Evolutionary conservation across 2,797 vertebrate genomes (phyloP), one percentile per base, ranked within the genome.

Genomic region (Hylomyscus alleni): DNA sequence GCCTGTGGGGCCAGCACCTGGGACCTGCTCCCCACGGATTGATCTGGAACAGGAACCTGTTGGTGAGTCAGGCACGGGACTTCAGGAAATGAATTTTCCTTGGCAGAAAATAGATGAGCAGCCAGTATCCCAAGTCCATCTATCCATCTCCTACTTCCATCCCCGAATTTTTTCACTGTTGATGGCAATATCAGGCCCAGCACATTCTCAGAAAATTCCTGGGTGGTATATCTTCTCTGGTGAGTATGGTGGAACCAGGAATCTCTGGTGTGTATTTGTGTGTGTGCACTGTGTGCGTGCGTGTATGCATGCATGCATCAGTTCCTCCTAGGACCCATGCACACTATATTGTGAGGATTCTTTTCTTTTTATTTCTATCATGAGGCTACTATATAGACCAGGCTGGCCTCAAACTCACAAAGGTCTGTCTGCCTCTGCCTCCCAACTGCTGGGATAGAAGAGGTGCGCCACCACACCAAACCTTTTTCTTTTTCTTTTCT

Each of bases 1-100:
- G 89, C 75, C 85, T 15, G 0, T 9, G 6, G 5, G 31, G 58
- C 91, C 91, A 95, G 75, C 95, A 96, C 50, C 89, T 78, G 47
- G 87, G n/a, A 1, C 65, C 80, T 67, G 85, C 40, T 34, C 54
- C n/a, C 22, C 0, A 26, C 15, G 83, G 50, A 1, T 17, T 60
- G 3, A 34, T 58, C 47, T 17, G 47, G 15, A 62, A 20, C 0
- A 7, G 91, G 40, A 62, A 69, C 80, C 96, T 94, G 80, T 19
- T 40, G 67, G 78, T 0, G 0, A 56, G 86, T 82, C 0, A 2
- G 84, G 29, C 1, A 9, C 60, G 76, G 19, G 50, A 52, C 22
- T 62, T 76, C 20, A 84, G 89, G 1, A 37, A 26, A 20, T 56
- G 54, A 31, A 60, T 50, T 84, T 11, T 37, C 15, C n/a, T 52